These are phyloP conservation scores for Luscinia megarhynchos DNA, from an alignment of 2,797 vertebrate species.

Conservation along the genomic window DNA sequence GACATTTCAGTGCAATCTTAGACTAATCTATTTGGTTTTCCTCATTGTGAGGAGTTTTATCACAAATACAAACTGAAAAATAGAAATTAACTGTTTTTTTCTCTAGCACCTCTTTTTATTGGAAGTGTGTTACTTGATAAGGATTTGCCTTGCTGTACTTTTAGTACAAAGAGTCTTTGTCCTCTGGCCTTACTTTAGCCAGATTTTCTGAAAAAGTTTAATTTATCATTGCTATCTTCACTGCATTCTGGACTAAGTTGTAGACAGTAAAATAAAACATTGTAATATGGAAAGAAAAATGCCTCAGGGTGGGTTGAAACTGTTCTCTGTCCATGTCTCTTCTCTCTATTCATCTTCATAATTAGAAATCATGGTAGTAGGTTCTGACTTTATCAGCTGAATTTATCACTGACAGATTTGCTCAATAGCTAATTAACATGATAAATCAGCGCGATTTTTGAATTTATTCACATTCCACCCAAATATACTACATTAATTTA, in stretches of 20 bases:
- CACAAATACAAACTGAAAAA: slow-evolving; percentile 2
- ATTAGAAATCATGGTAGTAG: not conserved
- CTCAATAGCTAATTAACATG: slow-evolving; percentile 43
- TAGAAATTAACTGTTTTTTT: not conserved
- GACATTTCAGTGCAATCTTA: slow-evolving; percentile 2
- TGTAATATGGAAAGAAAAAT: not conserved
- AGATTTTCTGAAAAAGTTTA: not conserved
- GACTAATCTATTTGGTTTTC: not conserved
- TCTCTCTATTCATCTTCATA: slow-evolving; percentile 12
- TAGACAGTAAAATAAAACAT: not conserved
- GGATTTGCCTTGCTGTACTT: not conserved
- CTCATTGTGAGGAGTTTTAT: slow-evolving; percentile 11
- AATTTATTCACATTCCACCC: not conserved
- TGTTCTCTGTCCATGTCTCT: not conserved
- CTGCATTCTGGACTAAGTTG: not conserved
- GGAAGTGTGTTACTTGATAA: not conserved
- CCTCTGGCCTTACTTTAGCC: not conserved
- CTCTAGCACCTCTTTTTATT: not conserved
- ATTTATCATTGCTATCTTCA: slow-evolving; percentile 11
- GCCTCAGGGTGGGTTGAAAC: not conserved
- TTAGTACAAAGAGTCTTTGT: not conserved
- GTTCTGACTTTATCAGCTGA: not conserved
- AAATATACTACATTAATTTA: not conserved
- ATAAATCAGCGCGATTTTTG: slow-evolving; percentile 17
- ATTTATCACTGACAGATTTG: slow-evolving; percentile 1